Evolutionary conservation across 2,797 vertebrate genomes (phyloP), one percentile per base, ranked within the genome.

Genomic region (Acipenser transmontanus): DNA sequence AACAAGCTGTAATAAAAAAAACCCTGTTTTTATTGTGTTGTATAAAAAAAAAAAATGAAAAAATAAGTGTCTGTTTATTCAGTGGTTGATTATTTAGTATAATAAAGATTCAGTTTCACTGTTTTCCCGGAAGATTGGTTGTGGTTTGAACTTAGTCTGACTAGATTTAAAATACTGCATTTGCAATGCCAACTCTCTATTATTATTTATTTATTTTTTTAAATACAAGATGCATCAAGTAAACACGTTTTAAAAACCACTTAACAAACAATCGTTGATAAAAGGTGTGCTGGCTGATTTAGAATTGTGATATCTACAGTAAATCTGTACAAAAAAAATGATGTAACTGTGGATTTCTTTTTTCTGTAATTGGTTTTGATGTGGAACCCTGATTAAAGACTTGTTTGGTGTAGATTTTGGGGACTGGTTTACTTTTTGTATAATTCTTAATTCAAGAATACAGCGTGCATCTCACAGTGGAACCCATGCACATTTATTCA

Each of bases 311-410:
- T 62, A 59, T 61, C 47, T 74, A 69, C 62, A 74, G 68, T 70
- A 66, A 74, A 69, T 79, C 69, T 74, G 61, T 72, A 71, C 65
- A 17, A 61, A 34, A 34, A 73, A 77, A 72, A 73, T 34, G 2
- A 76, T 73, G 71, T 81, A 34, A 71, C 71, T 14, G 2, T 34
- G 54, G 6, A 79, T 64, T 70, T 80, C 20, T 73, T 73, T 80
- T 76, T 74, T 34, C 79, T 81, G 74, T 85, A 75, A 71, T 68
- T 82, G 79, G 76, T 86, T 89, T 85, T 89, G 84, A 84, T 85
- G 88, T 90, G 84, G 62, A 84, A 84, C 79, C 76, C 63, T 49
- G 81, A 82, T 71, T 69, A 71, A 71, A 71, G 63, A 68, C n/a
- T 7, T 8, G 14, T 7, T 61, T 12, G 10, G 54, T 66, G 47